A percentile compares a stretch with the other conserved stretches of the same genome.
These are phyloP conservation scores for Drosophila tropicalis DNA, from an alignment of 1,140 invertebrate species.

Conservation along the genomic window DNA sequence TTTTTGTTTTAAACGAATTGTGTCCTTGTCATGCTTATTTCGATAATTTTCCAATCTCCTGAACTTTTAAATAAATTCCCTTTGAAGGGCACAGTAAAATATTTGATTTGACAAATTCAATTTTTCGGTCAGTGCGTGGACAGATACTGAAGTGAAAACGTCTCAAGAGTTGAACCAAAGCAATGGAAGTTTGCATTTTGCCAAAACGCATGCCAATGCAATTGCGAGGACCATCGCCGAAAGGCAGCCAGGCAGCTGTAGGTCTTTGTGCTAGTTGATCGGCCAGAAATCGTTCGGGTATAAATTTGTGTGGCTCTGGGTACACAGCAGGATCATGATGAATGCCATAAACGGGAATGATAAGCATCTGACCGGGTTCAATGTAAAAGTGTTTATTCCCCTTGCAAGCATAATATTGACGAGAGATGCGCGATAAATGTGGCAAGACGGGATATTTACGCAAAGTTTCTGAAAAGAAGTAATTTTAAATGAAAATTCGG, in stretches of 20 bases:
- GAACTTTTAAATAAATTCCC: constrained; percentile 80
- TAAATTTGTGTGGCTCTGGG: constrained; percentile 85
- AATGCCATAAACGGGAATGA: constrained; percentile 86
- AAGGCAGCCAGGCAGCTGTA: constrained; percentile 85
- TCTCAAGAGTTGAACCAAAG: constrained; percentile 78
- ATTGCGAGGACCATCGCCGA: constrained; percentile 85
- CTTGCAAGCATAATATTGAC: constrained; percentile 62
- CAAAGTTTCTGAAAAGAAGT: constrained; percentile 62
- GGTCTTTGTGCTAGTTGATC: constrained; percentile 82
- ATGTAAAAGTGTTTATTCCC: constrained; percentile 59
- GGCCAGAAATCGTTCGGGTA: constrained; percentile 85
- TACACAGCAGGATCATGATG: constrained; percentile 86
- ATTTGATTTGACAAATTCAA: constrained; percentile 83
- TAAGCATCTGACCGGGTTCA: constrained; percentile 77
- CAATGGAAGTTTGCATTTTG: constrained; percentile 83
- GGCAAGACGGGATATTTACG: constrained; percentile 84
- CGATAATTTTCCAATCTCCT: constrained; percentile 33
- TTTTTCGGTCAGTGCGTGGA: constrained; percentile 79
- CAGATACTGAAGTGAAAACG: constrained; percentile 77
- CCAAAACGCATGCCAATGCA: constrained; percentile 85
- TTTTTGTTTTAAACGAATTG: background rate
- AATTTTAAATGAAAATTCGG: background rate
- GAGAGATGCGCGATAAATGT: constrained; percentile 67
- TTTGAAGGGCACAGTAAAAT: constrained; percentile 80
- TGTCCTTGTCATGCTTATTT: background rate